These are phyloP conservation scores for Hemichromis elongatus DNA, from an alignment of 2,113 vertebrate species.

Conservation along the genomic window DNA sequence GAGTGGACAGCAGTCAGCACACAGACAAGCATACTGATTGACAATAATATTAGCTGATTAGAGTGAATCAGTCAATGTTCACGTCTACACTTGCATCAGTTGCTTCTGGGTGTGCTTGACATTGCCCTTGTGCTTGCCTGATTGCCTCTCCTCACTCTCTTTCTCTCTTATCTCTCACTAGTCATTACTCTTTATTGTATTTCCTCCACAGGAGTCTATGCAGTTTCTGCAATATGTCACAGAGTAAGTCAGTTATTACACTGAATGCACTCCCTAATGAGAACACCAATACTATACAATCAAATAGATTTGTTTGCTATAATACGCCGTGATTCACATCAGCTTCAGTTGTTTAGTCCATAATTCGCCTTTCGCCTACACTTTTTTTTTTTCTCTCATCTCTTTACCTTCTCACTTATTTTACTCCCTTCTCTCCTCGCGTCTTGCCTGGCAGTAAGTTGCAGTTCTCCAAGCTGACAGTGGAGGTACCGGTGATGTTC, in stretches of 20 bases:
- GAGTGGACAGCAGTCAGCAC: constrained; percentile 46
- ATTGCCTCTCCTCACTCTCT: neutral
- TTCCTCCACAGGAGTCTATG: constrained; percentile 64
- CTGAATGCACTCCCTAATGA: constrained; percentile 18
- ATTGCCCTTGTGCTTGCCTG: neutral
- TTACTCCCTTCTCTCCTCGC: neutral
- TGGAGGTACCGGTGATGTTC: constrained; percentile 89
- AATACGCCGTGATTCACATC: constrained; percentile 12
- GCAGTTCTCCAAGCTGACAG: constrained; percentile 78
- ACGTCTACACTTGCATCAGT: neutral
- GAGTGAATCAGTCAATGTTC: neutral
- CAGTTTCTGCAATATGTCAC: constrained; percentile 74
- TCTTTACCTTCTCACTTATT: neutral
- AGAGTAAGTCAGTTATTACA: constrained; percentile 65
- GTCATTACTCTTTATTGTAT: constrained; percentile 35
- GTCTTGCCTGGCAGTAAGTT: constrained; percentile 77
- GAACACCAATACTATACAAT: constrained; percentile 10
- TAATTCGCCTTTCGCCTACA: neutral
- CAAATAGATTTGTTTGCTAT: constrained; percentile 29
- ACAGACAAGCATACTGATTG: constrained; percentile 11
- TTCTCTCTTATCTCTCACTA: neutral
- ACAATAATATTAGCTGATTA: neutral
- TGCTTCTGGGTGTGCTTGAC: neutral
- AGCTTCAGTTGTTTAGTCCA: neutral
- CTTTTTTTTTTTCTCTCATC: neutral